These are phyloP conservation scores for Gavialis gangeticus DNA, from an alignment of 2,113 vertebrate genomes.

Conservation along the genomic window DNA sequence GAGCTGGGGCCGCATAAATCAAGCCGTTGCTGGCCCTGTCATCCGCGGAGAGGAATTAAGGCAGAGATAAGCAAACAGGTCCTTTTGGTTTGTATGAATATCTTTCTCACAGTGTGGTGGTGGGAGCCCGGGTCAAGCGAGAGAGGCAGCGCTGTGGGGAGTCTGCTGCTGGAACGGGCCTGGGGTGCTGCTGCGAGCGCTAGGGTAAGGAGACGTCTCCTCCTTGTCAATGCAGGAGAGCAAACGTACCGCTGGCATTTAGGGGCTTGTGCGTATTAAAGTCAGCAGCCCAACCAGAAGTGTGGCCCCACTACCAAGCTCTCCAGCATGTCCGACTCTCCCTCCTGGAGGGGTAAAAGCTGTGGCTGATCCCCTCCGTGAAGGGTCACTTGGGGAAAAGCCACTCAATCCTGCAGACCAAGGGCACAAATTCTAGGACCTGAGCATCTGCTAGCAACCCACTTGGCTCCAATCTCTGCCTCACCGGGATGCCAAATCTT, in stretches of 20 bases:
- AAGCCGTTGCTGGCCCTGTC: background rate
- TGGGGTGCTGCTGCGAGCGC: background rate
- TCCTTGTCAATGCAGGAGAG: background rate
- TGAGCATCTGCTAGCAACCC: background rate
- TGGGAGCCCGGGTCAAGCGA: background rate
- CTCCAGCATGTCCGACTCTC: background rate
- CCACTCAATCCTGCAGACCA: background rate
- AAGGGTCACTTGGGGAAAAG: background rate
- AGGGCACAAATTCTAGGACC: background rate
- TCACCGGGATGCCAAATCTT: background rate
- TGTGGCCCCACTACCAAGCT: background rate
- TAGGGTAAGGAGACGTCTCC: background rate
- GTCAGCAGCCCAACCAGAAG: background rate
- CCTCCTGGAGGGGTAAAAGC: fast-evolving
- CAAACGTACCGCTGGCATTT: background rate
- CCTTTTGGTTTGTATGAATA: no score
- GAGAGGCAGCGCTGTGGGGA: background rate
- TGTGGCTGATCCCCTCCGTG: fast-evolving
- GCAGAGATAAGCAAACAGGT: background rate
- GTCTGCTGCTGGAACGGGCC: no score
- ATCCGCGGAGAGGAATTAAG: background rate
- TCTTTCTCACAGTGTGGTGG: background rate
- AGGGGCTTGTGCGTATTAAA: background rate
- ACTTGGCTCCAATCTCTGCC: background rate
- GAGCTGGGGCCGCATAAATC: background rate